Base-by-base conservation (phyloP, 2,888 invertebrate species). In the Gastracanthus pulcherrimus region DNA sequence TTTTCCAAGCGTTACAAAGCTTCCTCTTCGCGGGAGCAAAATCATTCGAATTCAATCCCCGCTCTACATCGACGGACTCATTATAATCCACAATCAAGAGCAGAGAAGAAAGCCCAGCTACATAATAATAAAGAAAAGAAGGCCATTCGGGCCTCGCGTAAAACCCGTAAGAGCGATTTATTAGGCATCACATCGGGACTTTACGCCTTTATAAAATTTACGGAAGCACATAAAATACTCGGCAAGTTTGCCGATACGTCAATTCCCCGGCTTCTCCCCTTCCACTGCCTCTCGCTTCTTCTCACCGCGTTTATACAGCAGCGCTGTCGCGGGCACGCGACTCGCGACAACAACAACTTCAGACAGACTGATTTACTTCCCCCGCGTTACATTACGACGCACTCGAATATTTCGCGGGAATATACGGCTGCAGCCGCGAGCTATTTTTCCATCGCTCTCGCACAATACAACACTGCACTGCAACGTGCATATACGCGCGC, bases 131-230 rank as follows among this genome's bases (percentile, higher is more conserved):
- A 62, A 62, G n/a, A n/a, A 62, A 62, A 58, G 6, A 31, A n/a
- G 16, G 26, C 31, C 16, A 31, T 31, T 60, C 60, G 16, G 31
- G 26, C 11, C 26, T 58, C 38, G n/a, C 51, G 16, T 45, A 31
- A 23, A 19, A 29, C 48, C 3, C 31, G 7, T 0, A 64, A 64
- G 45, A 29, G 45, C 62, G 64, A 62, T 64, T 64, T 75, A 75
- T 34, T 62, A 31, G 64, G 31, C 16, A 64, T 51, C 31, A 19
- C 26, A 38, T 26, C n/a, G 29, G 11, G 31, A 62, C 45, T 74
- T 74, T 62, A 62, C 60, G 74, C 74, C 38, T 75, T 75, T 64
- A 75, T 58, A 55, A 69, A 70, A 76, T 38, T 67, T 58, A 66
- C 38, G 29, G 38, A 55, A 60, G 62, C 38, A 7, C 67, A 69